Percentiles rank a stretch among this genome's conserved stretches.
Conservation (phyloP, 2,888 invertebrate genomes). For the Glaucopsyche alexis region DNA sequence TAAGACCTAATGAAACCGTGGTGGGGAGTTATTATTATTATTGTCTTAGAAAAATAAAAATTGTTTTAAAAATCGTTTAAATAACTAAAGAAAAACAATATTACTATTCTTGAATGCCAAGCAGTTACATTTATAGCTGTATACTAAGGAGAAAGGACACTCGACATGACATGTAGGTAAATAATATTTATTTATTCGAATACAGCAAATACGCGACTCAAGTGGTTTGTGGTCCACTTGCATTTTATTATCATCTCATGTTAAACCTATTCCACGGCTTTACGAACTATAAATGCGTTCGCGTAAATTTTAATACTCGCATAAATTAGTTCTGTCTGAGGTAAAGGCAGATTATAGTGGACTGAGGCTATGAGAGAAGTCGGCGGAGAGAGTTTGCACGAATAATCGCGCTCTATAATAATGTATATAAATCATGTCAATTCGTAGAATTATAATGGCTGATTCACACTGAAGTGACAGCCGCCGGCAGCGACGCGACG, state of each 20-base stretch:
- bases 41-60: too few species aligned
- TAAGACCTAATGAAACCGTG: too few species aligned
- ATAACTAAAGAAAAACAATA: too few species aligned
- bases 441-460: too few species aligned
- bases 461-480: too few species aligned
- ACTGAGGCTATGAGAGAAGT: background rate
- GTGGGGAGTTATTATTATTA: too few species aligned
- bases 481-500: too few species aligned
- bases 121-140: too few species aligned
- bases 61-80: too few species aligned
- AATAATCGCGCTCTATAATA: background rate
- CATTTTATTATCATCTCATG: constrained; percentile 17
- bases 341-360: background rate
- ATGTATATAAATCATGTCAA: too few species aligned
- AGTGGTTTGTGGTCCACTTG: constrained; percentile 20
- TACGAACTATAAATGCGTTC: constrained; percentile 10
- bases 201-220: background rate
- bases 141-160: background rate
- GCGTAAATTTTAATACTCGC: constrained; percentile 12
- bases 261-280: constrained; percentile 11
- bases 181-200: background rate
- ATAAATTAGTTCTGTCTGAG: constrained; percentile 12
- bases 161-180: background rate
- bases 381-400: background rate
- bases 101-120: too few species aligned